These are phyloP conservation scores for Sisyra nigra DNA, from an alignment of 2,888 invertebrate genomes.

Conservation along the genomic window DNA sequence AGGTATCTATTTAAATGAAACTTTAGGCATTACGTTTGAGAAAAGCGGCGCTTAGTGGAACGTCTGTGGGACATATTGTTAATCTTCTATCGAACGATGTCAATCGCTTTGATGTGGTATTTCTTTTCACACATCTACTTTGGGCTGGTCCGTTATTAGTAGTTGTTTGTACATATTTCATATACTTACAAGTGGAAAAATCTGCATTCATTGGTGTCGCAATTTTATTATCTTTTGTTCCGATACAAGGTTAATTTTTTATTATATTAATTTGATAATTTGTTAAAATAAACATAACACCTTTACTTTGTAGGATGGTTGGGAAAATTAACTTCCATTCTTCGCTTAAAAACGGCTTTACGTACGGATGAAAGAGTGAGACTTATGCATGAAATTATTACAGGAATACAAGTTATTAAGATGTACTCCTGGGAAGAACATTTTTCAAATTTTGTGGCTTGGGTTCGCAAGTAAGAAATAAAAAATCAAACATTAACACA, in stretches of 20 bases:
- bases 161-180: constrained; percentile 36
- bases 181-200: constrained; percentile 32
- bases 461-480: background rate
- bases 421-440: constrained; percentile 68
- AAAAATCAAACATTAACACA: too few species aligned
- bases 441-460: constrained; percentile 32
- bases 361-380: constrained; percentile 48
- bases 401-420: constrained; percentile 58
- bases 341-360: constrained; percentile 29
- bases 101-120: background rate
- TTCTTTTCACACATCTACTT: constrained; percentile 36
- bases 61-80: background rate
- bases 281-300: background rate
- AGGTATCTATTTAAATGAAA: background rate
- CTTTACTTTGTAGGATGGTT: constrained; percentile 15
- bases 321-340: constrained; percentile 7
- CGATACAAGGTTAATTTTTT: constrained; percentile 22
- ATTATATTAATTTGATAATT: background rate
- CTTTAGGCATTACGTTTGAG: background rate
- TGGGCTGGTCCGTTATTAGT: constrained; percentile 61
- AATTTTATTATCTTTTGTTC: constrained; percentile 31
- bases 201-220: constrained; percentile 35
- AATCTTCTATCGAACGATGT: constrained; percentile 1
- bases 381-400: constrained; percentile 57
- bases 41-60: background rate